Base-by-base conservation (phyloP, 2,888 invertebrate species). In the Trissoscelio sp. region DNA sequence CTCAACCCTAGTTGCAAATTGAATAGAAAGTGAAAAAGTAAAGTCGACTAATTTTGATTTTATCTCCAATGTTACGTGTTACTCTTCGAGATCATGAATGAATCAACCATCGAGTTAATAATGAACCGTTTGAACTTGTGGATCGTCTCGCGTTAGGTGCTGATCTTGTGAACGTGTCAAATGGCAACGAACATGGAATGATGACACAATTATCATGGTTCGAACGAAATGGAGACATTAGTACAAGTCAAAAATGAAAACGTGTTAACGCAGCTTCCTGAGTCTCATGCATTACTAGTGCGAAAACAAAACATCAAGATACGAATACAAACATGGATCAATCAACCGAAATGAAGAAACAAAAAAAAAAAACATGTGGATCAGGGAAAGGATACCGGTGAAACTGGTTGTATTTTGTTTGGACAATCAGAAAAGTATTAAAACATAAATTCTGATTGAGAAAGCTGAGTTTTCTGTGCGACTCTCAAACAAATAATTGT, bases 191-290 rank as follows among this genome's bases (percentile, higher is more conserved):
- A 62, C 7, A 57, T 55, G 44, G 48, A 18, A 69, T 34, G 44
- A 42, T 18, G 55, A 60, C 67, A 53, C 44, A 60, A 60, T 37
- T 14, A 28, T 69, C 14, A 44, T 69, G 53, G 51, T 53, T 42
- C 9, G 62, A 67, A 72, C 78, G 46, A 37, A 39, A 53, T 69
- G 60, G 18, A 73, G 55, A 48, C 53, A 72, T 58, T 78, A 57
- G 70, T 70, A 51, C 14, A 55, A 24, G 20, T 73, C 4, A 48
- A 67, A 55, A 57, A 85, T 83, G 83, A 73, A 83, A 85, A 88
- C 85, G 86, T 87, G 89, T 89, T 91, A 92, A 92, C 92, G 92
- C 92, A 92, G 89, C 92, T 92, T 92, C 92, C 92, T 88, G 91
- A 91, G 90, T 89, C 90, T 91, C 91, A 90, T 90, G 90, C 90